Base-by-base conservation (phyloP, 2,888 invertebrate species). In the Xestia c-nigrum region DNA sequence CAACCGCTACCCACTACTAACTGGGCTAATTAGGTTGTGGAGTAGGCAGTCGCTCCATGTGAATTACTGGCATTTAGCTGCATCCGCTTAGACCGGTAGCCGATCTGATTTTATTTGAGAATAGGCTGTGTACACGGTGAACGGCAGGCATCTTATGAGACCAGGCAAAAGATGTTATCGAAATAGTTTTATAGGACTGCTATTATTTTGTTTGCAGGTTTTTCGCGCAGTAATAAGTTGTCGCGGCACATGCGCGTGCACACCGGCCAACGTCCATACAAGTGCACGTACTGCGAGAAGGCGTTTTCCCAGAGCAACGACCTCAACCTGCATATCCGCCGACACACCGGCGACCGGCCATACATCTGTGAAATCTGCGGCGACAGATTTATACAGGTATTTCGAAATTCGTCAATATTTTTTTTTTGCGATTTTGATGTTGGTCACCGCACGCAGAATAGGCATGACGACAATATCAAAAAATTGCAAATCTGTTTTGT, bases 261-360 rank as follows among this genome's bases (percentile, higher is more conserved):
- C 89, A 96, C 97, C 0, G 97, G 97, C 1, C 96, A 96, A 66
- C 94, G 97, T 50, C 97, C 97, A 0, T 97, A 97, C 91, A 97
- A 97, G 87, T 97, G 97, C 85, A 96, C 97, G 5, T 97, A 96
- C 85, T 97, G 96, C 84, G 96, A 96, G 7, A 96, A 96, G 84
- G 96, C 96, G 0, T 98, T 98, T 91, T 97, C 98, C 0, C 98
- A 98, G 92, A 98, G 98, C 71, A 98, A 98, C 91, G 98, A 98
- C 89, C 93, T 98, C 69, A 97, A 97, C 0, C 91, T 98, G 24
- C 98, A 98, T 90, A 97, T 98, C 88, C 97, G 98, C 0, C 95
- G 98, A 0, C 98, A 98, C 89, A 98, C 98, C 0, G 98, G 98
- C 1, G 97, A 97, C 78, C 96, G 97, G 55, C 97, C 97, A 0